Evolutionary conservation across 2,113 vertebrate species (phyloP).

Genomic region (Acanthisitta chloris): DNA sequence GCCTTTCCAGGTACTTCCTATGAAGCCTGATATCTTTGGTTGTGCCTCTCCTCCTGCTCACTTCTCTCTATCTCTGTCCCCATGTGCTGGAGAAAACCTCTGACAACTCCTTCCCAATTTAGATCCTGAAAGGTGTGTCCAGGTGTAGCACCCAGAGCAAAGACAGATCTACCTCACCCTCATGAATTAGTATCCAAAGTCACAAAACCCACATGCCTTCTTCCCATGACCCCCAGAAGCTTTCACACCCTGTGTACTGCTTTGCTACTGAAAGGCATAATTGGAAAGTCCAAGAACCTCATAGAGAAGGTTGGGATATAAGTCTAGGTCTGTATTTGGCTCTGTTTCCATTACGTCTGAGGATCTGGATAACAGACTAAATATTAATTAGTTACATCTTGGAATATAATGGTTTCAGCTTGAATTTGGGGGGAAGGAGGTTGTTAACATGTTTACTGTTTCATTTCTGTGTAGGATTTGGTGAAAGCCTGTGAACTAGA

Average conservation of each 20-base stretch:
- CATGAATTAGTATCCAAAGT: neutral
- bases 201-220: neutral
- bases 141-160: neutral
- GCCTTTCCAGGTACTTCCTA: neutral
- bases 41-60: neutral
- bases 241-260: neutral
- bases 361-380: neutral
- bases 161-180: neutral
- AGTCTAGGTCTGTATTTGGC: neutral
- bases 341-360: neutral
- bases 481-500: neutral
- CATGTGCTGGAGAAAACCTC: neutral
- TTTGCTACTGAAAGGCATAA: neutral
- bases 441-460: neutral
- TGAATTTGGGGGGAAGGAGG: fast-evolving
- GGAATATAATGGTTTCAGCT: neutral
- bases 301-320: neutral
- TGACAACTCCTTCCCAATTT: neutral
- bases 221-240: neutral
- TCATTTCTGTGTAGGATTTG: neutral
- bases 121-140: neutral
- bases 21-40: neutral
- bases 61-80: neutral
- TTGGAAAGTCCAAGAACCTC: neutral
- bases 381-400: neutral